A percentile compares a stretch with the other conserved stretches of the same genome.
Conservation (phyloP, 2,113 vertebrate genomes). For the Chionis minor region DNA sequence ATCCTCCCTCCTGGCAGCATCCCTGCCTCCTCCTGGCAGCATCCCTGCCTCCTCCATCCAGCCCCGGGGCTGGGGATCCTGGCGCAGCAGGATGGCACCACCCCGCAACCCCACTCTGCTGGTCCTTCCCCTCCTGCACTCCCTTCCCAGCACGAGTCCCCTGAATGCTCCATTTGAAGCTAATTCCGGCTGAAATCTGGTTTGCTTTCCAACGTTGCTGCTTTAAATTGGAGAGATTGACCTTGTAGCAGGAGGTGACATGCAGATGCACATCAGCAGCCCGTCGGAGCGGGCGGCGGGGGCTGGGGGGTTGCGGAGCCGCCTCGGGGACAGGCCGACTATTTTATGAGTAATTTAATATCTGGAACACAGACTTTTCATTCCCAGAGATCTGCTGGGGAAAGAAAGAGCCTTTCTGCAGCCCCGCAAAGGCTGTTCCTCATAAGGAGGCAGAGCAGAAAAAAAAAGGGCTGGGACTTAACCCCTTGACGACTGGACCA, state of each 20-base stretch:
- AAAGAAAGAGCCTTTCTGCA: conserved; percentile 52
- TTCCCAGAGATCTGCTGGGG: conserved; percentile 67
- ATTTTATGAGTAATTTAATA: conserved; percentile 85
- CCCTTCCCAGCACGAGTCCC: not conserved
- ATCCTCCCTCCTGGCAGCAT: not conserved
- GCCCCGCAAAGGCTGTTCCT: conserved; percentile 60
- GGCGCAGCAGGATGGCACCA: not conserved
- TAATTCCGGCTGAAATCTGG: conserved; percentile 46
- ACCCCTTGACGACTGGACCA: conserved; percentile 4
- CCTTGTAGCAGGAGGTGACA: conserved; percentile 65
- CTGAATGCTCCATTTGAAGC: conserved; percentile 41
- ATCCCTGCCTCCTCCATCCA: not conserved
- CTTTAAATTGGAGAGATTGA: conserved; percentile 59
- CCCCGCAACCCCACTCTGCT: not conserved
- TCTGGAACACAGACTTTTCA: conserved; percentile 73
- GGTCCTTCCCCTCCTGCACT: not conserved
- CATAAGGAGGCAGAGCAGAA: conserved; percentile 35
- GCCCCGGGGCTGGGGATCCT: not conserved
- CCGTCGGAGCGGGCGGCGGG: conserved; percentile 20
- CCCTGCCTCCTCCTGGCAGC: not conserved
- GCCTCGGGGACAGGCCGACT: conserved; percentile 71
- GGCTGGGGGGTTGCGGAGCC: not conserved
- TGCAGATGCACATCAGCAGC: conserved; percentile 52
- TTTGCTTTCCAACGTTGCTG: conserved; percentile 40
- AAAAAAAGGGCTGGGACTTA: conserved; percentile 36